Base-by-base conservation (phyloP, 2,113 vertebrate genomes). In the Crypturellus undulatus region DNA sequence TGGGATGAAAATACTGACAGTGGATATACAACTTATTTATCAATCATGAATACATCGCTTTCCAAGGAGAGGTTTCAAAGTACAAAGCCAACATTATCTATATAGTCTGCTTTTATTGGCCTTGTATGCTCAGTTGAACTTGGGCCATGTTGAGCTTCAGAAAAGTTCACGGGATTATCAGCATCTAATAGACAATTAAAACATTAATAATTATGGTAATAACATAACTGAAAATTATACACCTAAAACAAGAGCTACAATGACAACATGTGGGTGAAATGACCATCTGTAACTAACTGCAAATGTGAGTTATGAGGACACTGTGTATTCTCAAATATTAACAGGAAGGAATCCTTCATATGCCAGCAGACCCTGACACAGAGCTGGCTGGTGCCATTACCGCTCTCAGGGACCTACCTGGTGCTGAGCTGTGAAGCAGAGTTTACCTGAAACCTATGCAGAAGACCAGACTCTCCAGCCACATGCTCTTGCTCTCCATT, bases 31-130 rank as follows among this genome's bases (percentile, higher is more conserved):
- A 43, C 12, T 19, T 8, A 2, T 25, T 7, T 12, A 12, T 36
- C 16, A 17, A 34, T 21, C 14, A 90, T 10, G 40, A 13, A 84
- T 10, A 69, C 7, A 8, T 98, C 78, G 67, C 93, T 86, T 51
- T 96, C 97, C 52, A 94, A 92, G 92, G 99, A 93, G 42, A 98
- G 98, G 2, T 45, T 30, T 45, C 98, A 98, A 0, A 98, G 94
- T 17, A 98, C 96, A 3, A 95, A 95, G 47, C 88, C 79, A 3
- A 98, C 0, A 20, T 98, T 98, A 38, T 98, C 98, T 15, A 79
- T 91, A 0, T 98, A 98, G 90, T 98, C 98, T 12, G 79, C 60
- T 2, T 79, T 47, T 32, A 98, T 97, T 18, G 98, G 97, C 19
- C 96, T 98, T 32, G 40, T 90, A 24, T 49, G 24, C 30, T 86